Evolutionary conservation across 2,888 invertebrate species (phyloP), one percentile per base, ranked within the genome.

Genomic region (Tubulanus polymorphus): DNA sequence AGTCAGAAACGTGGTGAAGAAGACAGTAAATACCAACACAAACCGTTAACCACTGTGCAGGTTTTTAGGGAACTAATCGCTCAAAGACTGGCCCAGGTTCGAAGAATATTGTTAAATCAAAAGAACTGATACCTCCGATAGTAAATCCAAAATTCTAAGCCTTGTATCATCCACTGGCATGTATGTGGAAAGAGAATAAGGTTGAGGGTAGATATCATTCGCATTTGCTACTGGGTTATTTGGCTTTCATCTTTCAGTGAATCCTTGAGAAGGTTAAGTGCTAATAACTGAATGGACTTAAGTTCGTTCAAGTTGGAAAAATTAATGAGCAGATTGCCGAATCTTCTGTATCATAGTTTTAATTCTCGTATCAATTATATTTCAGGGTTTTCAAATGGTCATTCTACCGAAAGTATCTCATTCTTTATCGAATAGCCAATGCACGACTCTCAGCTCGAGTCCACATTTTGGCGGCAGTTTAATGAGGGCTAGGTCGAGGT

Each of bases 21-120:
- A 60, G 66, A 68, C 47, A 62, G 61, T 29, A 66, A 64, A 27
- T 71, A 66, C 61, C 63, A 66, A 27, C 66, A 69, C 35, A 63
- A 69, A 47, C 73, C 72, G 0, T 63, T 75, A 23, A 68, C 67
- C 2, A 66, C 72, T 5, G 61, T 62, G 12, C 69, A 94, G 80
- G 94, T 95, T 1, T 95, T 93, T 72, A 87, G 87, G 67, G 97
- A 99, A 79, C 84, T 99, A 61, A 90, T 99, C n/a, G 94, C 93
- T 0, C 97, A 97, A 77, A 84, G 99, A 64, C 82, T 99, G 64
- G 91, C 95, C 6, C 94, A 92, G 84, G 89, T 68, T n/a, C n/a
- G n/a, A 59, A 48, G 26, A 37, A 55, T 18, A 53, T n/a, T n/a
- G 32, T 53, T 37, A 25, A 53, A 46, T 2, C 30, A 48, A 28